Evolutionary conservation across 2,888 invertebrate genomes (phyloP).

Genomic region (Cynaeus angustus): DNA sequence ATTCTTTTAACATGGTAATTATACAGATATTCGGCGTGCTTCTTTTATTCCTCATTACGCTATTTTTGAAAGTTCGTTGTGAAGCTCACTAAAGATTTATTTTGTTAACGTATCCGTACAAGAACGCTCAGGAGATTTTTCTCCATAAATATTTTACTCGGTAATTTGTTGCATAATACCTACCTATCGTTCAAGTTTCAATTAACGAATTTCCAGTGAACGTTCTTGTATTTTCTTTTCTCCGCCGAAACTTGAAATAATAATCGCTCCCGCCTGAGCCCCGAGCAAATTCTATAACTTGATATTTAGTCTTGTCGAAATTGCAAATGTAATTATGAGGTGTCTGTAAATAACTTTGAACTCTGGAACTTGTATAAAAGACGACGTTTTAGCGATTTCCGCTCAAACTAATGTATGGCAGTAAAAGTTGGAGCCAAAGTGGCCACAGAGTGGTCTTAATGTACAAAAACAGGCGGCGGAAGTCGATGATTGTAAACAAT

Average conservation of each 20-base stretch:
- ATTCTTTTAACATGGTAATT: no score
- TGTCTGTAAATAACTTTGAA: conserved; percentile 1
- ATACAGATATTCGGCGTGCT: no score
- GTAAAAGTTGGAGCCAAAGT: conserved; percentile 37
- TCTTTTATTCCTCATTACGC: no score
- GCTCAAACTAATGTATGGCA: conserved; percentile 23
- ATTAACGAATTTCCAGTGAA: background rate
- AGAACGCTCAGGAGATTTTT: background rate
- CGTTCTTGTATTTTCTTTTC: background rate
- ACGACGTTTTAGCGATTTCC: conserved; percentile 11
- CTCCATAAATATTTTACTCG: background rate
- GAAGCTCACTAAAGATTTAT: background rate
- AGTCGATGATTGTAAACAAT: conserved; percentile 18
- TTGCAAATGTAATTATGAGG: conserved; percentile 2
- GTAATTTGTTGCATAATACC: conserved; percentile 5
- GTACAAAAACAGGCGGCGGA: conserved; percentile 11
- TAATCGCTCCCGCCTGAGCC: background rate
- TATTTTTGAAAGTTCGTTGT: no score
- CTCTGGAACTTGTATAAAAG: conserved; percentile 16
- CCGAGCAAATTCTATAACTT: conserved; percentile 1
- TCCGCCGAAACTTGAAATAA: conserved; percentile 5
- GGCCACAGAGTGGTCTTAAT: conserved; percentile 29
- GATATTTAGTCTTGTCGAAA: background rate
- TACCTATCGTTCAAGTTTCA: conserved; percentile 3
- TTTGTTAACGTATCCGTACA: background rate